Base-by-base conservation (phyloP, 64 coral and sea anemone genomes). In the Cladopsammia gracilis region DNA sequence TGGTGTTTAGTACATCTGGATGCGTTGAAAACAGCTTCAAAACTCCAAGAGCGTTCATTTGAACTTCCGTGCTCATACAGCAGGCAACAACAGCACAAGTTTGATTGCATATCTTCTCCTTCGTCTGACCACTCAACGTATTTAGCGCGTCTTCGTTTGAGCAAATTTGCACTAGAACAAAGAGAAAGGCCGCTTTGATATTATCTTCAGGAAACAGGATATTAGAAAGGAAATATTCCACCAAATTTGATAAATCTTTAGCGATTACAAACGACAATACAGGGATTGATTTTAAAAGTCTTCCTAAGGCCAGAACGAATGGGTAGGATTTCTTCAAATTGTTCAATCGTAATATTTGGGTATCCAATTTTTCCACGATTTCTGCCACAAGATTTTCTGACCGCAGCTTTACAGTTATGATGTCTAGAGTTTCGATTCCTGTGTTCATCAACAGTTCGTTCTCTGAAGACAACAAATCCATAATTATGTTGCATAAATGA, bases 271-370 rank as follows among this genome's bases (percentile, higher is more conserved):
- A 51, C 48, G 61, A 69, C 45, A 98, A 93, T 13, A 76, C 82
- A 19, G 88, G 74, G n/a, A 98, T 94, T 0, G 49, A 81, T 44
- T 59, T 83, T 9, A 94, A 18, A 18, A 98, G 18, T 69, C 87
- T 94, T 7, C 96, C 96, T 44, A 98, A 10, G 19, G 94, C 70
- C 10, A 94, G 47, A 68, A 98, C 72, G 52, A 72, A 87, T 6
- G 96, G 82, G 72, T 89, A 89, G 9, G 92, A 82, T 84, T 94
- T 98, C 73, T 78, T 90, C 25, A 94, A 80, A 60, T 98, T 98
- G 5, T 86, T 86, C 23, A 81, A 64, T 52, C 44, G 49, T 48
- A 87, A 64, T 48, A 98, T 62, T 44, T 94, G 71, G 16, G n/a
- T 26, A 15, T 94, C 82, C 0, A 94, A 24, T 11, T 91, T 98